Conservation (phyloP, 2,113 vertebrate species). For the Amazona vittata region DNA sequence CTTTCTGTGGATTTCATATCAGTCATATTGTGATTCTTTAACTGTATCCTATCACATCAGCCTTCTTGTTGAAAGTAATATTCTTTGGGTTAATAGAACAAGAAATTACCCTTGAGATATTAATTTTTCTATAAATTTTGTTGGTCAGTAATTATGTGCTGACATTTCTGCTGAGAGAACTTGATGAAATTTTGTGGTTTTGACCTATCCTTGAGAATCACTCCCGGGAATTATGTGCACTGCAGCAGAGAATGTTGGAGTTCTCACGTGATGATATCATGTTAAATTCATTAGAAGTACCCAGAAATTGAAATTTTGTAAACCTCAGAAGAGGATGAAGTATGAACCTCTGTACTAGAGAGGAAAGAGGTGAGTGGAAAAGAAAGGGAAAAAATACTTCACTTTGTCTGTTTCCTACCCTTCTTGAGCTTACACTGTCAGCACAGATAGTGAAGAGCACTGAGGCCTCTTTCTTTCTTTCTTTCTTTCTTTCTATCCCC, state of each 20-base stretch:
- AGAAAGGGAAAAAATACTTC: background rate
- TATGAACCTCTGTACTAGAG: background rate
- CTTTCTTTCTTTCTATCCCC: background rate
- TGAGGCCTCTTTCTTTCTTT: background rate
- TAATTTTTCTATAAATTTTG: slow-evolving; percentile 58
- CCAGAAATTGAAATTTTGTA: slow-evolving; percentile 16
- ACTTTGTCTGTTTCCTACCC: background rate
- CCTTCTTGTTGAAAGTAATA: slow-evolving; percentile 16
- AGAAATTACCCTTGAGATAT: slow-evolving; percentile 50
- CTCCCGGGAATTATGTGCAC: slow-evolving; percentile 7
- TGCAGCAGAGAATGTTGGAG: slow-evolving; percentile 6
- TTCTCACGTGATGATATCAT: background rate
- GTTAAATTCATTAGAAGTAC: slow-evolving; percentile 31
- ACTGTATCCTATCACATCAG: slow-evolving; percentile 15
- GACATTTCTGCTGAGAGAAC: slow-evolving; percentile 51
- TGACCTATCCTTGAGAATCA: slow-evolving; percentile 50
- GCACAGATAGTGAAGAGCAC: background rate
- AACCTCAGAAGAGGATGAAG: background rate
- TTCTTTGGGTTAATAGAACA: slow-evolving; percentile 30
- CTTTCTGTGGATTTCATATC: background rate
- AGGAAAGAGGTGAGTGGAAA: background rate
- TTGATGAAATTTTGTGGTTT: slow-evolving; percentile 54
- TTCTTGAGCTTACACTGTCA: background rate
- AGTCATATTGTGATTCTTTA: background rate
- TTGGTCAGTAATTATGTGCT: slow-evolving; percentile 47